Evolutionary conservation across 1,140 invertebrate species (phyloP), one percentile per base, ranked within the genome.

Genomic region (Calliphora vicina): DNA sequence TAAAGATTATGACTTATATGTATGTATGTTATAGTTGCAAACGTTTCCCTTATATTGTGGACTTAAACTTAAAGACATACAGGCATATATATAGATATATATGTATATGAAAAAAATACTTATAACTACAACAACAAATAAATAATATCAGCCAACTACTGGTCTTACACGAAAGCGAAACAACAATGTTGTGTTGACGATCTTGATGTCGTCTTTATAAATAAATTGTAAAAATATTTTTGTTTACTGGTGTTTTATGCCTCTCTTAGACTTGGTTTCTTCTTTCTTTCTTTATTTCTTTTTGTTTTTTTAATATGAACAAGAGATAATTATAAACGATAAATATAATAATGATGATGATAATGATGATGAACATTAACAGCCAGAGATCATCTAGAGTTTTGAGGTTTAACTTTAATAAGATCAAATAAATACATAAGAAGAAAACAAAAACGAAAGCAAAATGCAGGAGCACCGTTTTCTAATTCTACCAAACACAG

Each of bases 91-190:
- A 35, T 35, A 29, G 2, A 3, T 8, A 2, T 3, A 2, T 10
- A 35, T 35, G 8, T 8, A 3, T 8, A 2, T 3, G 8, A 29
- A 29, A 29, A 8, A 29, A 29, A 29, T 29, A 29, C 29, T 29
- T 29, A n/a, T 29, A 29, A 29, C 29, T 29, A 35, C 74, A 43
- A 78, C 35, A 35, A 78, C 23, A 78, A 78, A 78, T 78, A 78
- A 78, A 78, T 20, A 78, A 78, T 78, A 78, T 43, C 74, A 78
- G 42, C 1, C 74, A 29, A 78, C 74, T 78, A 78, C 74, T 78
- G 74, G 74, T 78, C 74, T 78, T 78, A 78, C 74, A 78, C 74
- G 42, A 12, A 76, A 17, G 12, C 13, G 17, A 35, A 10, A 26
- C 71, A 50, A 67, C 20, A 67, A 67, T 67, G 20, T 67, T 67